Base-by-base conservation (phyloP, 1,140 invertebrate species). In the Coptotermes formosanus region DNA sequence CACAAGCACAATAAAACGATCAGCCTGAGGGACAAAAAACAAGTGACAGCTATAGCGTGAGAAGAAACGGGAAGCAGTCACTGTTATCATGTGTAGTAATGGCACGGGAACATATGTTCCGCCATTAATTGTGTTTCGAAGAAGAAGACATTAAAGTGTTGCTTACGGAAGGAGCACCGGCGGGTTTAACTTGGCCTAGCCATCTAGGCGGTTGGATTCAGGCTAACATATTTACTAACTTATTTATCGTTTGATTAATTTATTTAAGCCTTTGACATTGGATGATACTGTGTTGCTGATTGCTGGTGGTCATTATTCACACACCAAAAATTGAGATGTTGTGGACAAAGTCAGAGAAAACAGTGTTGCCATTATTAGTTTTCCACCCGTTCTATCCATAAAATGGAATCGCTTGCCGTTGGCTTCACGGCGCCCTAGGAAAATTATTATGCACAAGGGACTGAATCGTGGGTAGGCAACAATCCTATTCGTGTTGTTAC, bases 371-470 rank as follows among this genome's bases (percentile, higher is more conserved):
- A 85, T 90, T 38, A 25, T 89, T 52, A 88, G 87, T 52, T 87
- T 90, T 23, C 90, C 90, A 16, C 89, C 90, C 90, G 91, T 69
- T 88, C 88, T 82, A 89, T 88, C 4, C 89, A 90, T 83, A 88
- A 89, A 83, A 82, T 92, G 14, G 91, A 92, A 85, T 90, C n/a
- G n/a, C n/a, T 92, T 4, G 91, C 91, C 88, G 89, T 91, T 25
- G 87, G 87, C 69, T 89, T 92, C 86, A 90, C 91, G 88, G 1
- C 87, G 69, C 89, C 89, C 32, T 86, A 91, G 52, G 91, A 89
- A 85, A 89, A 87, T 9, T 90, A 89, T 85, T 91, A 90, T 86
- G 87, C 85, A 82, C 83, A 89, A 14, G 86, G 89, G 89, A 88
- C 86, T 90, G 48, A 55, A 87, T 82, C 38, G 21, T 86, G 64